phyloP scores from a whole-genome alignment of 2,888 invertebrate genomes.

The Drosophila borborema region DNA sequence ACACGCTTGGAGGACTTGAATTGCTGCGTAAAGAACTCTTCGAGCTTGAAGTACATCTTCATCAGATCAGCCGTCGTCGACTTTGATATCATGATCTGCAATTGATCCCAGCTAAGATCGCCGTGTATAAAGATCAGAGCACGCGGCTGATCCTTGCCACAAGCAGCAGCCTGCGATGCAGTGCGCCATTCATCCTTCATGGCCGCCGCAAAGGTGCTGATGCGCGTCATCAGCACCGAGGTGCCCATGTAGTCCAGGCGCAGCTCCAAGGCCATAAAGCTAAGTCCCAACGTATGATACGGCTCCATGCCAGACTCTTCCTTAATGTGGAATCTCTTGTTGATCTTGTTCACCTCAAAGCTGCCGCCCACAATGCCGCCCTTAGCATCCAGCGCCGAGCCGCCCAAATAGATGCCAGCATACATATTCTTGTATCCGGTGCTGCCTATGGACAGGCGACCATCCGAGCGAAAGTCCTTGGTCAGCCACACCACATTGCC shows the following conservation, averaged over 20 bases:
- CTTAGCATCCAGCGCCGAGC: slow-evolving; percentile 97
- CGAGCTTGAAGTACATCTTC: slow-evolving; percentile 98
- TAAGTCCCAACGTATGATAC: slow-evolving; percentile 93
- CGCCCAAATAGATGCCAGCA: slow-evolving; percentile 94
- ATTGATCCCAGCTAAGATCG: slow-evolving; percentile 96
- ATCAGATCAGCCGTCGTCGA: slow-evolving; percentile 98
- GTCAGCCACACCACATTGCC: slow-evolving; percentile 98
- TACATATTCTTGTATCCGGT: slow-evolving; percentile 97
- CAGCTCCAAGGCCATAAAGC: slow-evolving; percentile 94
- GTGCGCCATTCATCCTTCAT: slow-evolving; percentile 95
- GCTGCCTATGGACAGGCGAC: slow-evolving; percentile 96
- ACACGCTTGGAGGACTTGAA: slow-evolving; percentile 97
- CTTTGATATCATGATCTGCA: slow-evolving; percentile 98
- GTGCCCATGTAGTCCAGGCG: slow-evolving; percentile 99
- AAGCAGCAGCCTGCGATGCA: slow-evolving; percentile 68
- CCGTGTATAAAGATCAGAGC: slow-evolving; percentile 97
- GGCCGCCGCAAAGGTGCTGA: slow-evolving; percentile 92
- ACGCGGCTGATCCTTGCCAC: slow-evolving; percentile 85
- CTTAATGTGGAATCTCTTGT: slow-evolving; percentile 94
- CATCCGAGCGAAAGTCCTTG: slow-evolving; percentile 95
- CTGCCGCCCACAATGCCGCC: slow-evolving; percentile 99
- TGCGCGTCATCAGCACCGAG: slow-evolving; percentile 95
- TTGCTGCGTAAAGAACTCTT: slow-evolving; percentile 99
- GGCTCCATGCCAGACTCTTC: slow-evolving; percentile 96
- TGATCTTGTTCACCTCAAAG: slow-evolving; percentile 95